Conservation (phyloP, 2,797 vertebrate genomes). For the Myripristis jacobus region DNA sequence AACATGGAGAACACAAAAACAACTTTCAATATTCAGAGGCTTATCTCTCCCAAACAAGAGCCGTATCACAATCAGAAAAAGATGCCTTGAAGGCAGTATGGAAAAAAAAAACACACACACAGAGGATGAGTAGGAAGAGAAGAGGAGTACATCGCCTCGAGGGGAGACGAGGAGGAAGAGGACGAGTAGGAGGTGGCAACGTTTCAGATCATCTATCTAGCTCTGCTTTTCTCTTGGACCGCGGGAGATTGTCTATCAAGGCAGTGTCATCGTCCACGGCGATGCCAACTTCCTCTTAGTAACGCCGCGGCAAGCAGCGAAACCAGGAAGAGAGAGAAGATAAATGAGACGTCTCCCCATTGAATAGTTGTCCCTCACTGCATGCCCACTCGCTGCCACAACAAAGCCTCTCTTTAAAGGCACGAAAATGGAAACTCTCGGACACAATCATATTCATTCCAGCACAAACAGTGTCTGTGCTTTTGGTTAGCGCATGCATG, state of each 20-base stretch:
- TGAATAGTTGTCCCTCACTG: constrained; percentile 57
- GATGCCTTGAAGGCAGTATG: constrained; percentile 19
- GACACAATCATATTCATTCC: constrained; percentile 43
- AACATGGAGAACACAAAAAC: constrained; percentile 25
- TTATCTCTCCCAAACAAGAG: constrained; percentile 31
- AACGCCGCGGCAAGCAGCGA: constrained; percentile 49
- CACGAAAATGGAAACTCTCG: constrained; percentile 54
- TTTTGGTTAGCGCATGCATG: constrained; percentile 44
- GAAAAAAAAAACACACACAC: constrained; percentile 36
- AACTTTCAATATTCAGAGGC: constrained; percentile 38
- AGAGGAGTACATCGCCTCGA: constrained; percentile 52
- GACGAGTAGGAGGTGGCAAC: constrained; percentile 56
- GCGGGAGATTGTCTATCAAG: constrained; percentile 64
- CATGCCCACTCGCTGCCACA: constrained; percentile 53
- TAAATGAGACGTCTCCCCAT: constrained; percentile 60
- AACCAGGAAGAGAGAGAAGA: constrained; percentile 55
- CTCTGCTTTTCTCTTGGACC: constrained; percentile 61
- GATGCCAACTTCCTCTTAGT: constrained; percentile 65
- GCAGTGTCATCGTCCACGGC: constrained; percentile 64
- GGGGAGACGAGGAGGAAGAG: constrained; percentile 49
- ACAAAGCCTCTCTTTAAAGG: constrained; percentile 62
- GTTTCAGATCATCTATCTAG: constrained; percentile 70
- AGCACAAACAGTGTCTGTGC: constrained; percentile 44
- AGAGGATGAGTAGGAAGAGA: constrained; percentile 61
- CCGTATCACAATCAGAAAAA: constrained; percentile 43